phyloP scores from a whole-genome alignment of 2,797 vertebrate species.

The Sebastes umbrosus region DNA sequence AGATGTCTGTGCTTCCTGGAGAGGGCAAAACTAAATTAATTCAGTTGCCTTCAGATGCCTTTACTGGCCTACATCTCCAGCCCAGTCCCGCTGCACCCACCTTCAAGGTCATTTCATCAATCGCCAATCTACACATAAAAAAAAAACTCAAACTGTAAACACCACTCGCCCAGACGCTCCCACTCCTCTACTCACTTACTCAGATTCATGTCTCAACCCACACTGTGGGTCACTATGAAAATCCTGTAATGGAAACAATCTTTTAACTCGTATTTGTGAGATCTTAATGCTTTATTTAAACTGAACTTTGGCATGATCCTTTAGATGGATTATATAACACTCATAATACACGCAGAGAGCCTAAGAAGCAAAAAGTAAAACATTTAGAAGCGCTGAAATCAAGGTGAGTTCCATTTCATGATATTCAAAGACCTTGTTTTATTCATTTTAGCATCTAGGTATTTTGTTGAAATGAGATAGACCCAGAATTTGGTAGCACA shows the following conservation, averaged over 20 bases:
- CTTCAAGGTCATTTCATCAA: conserved; percentile 26
- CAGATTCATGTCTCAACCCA: neutral
- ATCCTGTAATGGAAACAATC: neutral
- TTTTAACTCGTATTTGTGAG: neutral
- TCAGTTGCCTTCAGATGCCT: neutral
- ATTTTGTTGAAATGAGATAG: neutral
- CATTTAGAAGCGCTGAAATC: rapidly evolving
- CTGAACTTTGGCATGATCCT: neutral
- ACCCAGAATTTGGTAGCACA: neutral
- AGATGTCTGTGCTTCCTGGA: neutral
- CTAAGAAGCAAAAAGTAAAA: neutral
- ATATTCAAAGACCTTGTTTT: neutral
- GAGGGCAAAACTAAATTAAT: neutral
- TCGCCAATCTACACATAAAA: conserved; percentile 4
- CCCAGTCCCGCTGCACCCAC: neutral
- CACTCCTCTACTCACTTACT: neutral
- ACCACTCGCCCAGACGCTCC: neutral
- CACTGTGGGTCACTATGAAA: neutral
- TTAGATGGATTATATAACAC: neutral
- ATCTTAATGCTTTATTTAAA: neutral
- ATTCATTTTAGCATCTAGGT: neutral
- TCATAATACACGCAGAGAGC: neutral
- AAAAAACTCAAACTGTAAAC: neutral
- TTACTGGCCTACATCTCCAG: neutral
- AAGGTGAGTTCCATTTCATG: neutral